Conservation (phyloP, 1,140 invertebrate genomes). For the Metaphire vulgaris region DNA sequence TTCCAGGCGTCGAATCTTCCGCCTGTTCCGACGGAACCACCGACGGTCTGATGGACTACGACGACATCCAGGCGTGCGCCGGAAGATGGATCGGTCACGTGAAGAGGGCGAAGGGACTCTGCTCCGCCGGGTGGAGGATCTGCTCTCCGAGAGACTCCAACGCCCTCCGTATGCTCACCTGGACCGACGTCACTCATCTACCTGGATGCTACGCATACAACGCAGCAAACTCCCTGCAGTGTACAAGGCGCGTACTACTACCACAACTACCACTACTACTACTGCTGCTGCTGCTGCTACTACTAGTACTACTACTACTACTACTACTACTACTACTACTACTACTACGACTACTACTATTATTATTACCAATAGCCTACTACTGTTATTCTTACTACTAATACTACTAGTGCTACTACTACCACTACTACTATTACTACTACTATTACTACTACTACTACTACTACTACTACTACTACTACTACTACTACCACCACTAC, state of each 20-base stretch:
- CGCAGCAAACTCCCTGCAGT: slow-evolving; percentile 36
- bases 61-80: slow-evolving; percentile 40
- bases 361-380: too few species aligned
- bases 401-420: too few species aligned
- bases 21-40: slow-evolving; percentile 40
- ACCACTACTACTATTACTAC: too few species aligned
- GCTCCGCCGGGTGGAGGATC: slow-evolving; percentile 41
- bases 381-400: too few species aligned
- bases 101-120: slow-evolving; percentile 35
- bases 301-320: too few species aligned
- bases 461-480: too few species aligned
- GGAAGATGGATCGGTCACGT: slow-evolving; percentile 45
- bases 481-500: too few species aligned
- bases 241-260: slow-evolving; percentile 40
- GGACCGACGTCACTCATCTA: slow-evolving; percentile 39
- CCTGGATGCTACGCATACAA: slow-evolving; percentile 46
- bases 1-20: slow-evolving; percentile 36
- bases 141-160: slow-evolving; percentile 39
- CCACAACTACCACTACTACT: too few species aligned
- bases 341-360: too few species aligned
- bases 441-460: too few species aligned
- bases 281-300: too few species aligned
- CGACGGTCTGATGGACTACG: slow-evolving; percentile 37
- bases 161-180: slow-evolving; percentile 34
- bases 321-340: too few species aligned